Evolutionary conservation across 2,888 invertebrate genomes (phyloP).

Genomic region (Amiota minor): DNA sequence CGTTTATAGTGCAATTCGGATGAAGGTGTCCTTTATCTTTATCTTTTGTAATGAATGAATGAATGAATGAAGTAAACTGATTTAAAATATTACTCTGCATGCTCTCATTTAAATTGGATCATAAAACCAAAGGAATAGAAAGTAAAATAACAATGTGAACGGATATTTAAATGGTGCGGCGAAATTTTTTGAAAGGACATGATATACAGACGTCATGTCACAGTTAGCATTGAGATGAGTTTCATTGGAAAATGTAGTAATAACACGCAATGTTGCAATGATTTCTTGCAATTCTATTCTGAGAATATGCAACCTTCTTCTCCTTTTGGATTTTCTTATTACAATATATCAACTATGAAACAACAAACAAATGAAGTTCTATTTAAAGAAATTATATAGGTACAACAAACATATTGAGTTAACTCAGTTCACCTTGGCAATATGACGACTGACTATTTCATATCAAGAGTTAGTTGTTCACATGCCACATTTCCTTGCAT

Average conservation of each 20-base stretch:
- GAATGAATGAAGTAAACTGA: not conserved
- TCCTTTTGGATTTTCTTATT: too few relatives aligned
- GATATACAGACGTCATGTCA: not conserved
- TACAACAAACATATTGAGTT: too few relatives aligned
- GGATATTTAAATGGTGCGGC: not conserved
- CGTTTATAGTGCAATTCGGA: not conserved
- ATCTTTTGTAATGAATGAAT: not conserved
- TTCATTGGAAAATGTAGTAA: constrained; percentile 1
- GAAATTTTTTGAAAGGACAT: not conserved
- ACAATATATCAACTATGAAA: too few relatives aligned
- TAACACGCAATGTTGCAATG: constrained; percentile 7
- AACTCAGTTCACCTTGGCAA: too few relatives aligned
- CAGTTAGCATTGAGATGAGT: too few relatives aligned
- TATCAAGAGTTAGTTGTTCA: too few relatives aligned
- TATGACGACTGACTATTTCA: too few relatives aligned
- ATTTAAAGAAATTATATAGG: too few relatives aligned
- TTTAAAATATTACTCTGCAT: constrained; percentile 10
- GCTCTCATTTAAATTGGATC: constrained; percentile 37
- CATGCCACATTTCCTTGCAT: too few relatives aligned
- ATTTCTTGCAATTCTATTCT: constrained; percentile 34
- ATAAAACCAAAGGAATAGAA: constrained; percentile 27
- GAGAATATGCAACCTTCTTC: too few relatives aligned
- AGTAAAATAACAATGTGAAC: constrained; percentile 3
- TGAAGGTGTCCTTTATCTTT: not conserved
- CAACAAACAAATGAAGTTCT: too few relatives aligned